phyloP scores from a whole-genome alignment of 2,888 invertebrate species.

The Argyresthia goedartella region DNA sequence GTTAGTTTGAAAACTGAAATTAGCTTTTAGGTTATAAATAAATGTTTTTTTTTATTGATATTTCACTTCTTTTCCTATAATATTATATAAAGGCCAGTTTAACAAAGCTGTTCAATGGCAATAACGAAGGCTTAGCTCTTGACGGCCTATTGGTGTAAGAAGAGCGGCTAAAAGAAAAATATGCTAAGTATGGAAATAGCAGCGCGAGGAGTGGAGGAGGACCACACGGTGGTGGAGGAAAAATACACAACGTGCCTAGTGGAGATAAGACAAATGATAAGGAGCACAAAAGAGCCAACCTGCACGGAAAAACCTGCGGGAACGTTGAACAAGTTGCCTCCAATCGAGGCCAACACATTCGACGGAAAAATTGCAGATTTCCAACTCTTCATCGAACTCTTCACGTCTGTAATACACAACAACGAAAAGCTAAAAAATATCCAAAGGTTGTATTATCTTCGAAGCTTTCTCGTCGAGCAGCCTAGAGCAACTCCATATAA shows the following conservation, averaged over 20 bases:
- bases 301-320: not conserved
- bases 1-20: no score
- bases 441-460: slow-evolving; percentile 8
- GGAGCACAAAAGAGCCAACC: not conserved
- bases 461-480: slow-evolving; percentile 2
- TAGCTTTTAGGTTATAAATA: no score
- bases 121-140: no score
- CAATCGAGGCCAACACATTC: not conserved
- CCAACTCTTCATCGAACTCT: slow-evolving; percentile 1
- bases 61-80: no score
- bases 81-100: no score
- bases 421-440: not conserved
- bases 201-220: not conserved
- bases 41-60: no score
- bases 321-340: not conserved
- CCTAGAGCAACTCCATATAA: no score
- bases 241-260: not conserved
- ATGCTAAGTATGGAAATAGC: not conserved
- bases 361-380: slow-evolving; percentile 6
- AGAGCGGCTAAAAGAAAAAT: no score
- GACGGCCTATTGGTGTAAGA: no score
- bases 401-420: slow-evolving; percentile 2
- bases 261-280: not conserved
- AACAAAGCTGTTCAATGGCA: no score
- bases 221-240: not conserved